Percentiles rank a stretch among this genome's conserved stretches.
Conservation (phyloP, 2,797 vertebrate genomes). For the Xenopus petersii region DNA sequence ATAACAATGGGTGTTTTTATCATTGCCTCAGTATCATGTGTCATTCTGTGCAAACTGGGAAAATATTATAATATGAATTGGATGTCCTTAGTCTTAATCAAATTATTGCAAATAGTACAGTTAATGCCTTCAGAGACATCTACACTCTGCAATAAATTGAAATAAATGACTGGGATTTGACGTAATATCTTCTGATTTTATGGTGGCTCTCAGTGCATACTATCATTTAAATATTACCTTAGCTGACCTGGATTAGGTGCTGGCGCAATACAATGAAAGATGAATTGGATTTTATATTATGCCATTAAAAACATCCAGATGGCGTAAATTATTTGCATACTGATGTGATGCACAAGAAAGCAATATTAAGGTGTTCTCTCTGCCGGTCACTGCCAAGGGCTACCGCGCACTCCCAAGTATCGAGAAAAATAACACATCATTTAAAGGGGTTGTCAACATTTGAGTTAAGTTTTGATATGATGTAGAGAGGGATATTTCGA, state of each 20-base stretch:
- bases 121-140: conserved; percentile 39
- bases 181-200: conserved; percentile 5
- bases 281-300: conserved; percentile 32
- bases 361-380: conserved; percentile 17
- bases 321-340: conserved; percentile 46
- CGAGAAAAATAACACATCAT: too few species aligned
- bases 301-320: conserved; percentile 44
- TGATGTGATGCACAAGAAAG: conserved; percentile 26
- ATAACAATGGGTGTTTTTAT: too few species aligned
- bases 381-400: conserved; percentile 13
- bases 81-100: conserved; percentile 4
- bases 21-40: not conserved
- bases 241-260: conserved; percentile 30
- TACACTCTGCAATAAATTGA: conserved; percentile 15
- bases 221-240: conserved; percentile 29
- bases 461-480: too few species aligned
- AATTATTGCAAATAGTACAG: conserved; percentile 31
- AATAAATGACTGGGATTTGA: conserved; percentile 18
- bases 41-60: not conserved
- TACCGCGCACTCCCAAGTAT: not conserved
- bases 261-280: conserved; percentile 21
- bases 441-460: too few species aligned
- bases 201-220: conserved; percentile 4
- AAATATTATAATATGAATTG: not conserved
- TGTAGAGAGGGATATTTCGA: too few species aligned